These are phyloP conservation scores for Liodrosophila aerea DNA, from an alignment of 2,888 invertebrate species.

Conservation along the genomic window DNA sequence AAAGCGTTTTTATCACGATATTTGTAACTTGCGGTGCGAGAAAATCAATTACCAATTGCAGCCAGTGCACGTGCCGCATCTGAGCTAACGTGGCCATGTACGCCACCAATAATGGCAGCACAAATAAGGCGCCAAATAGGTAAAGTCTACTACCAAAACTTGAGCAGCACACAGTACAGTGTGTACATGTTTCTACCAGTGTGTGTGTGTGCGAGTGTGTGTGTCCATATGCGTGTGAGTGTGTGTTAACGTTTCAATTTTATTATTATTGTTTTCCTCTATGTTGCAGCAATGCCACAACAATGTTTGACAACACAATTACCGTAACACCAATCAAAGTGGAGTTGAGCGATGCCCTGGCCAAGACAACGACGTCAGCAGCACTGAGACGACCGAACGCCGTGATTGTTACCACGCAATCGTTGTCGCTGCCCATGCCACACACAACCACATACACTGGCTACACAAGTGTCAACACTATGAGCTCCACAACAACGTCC, in stretches of 20 bases:
- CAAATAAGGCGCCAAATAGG: slow-evolving; percentile 75
- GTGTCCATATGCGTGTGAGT: background rate
- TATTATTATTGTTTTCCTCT: slow-evolving; percentile 1
- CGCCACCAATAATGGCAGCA: slow-evolving; percentile 69
- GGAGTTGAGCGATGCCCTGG: slow-evolving; percentile 42
- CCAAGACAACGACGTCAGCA: slow-evolving; percentile 5
- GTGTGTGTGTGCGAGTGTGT: too few relatives aligned
- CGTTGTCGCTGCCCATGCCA: slow-evolving; percentile 42
- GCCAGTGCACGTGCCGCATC: slow-evolving; percentile 21
- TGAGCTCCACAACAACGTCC: slow-evolving; percentile 18
- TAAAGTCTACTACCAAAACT: slow-evolving; percentile 30
- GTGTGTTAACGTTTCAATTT: slow-evolving; percentile 9
- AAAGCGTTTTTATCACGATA: slow-evolving; percentile 35
- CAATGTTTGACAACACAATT: slow-evolving; percentile 67
- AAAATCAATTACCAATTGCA: slow-evolving; percentile 24
- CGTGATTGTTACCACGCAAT: slow-evolving; percentile 48
- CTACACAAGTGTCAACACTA: slow-evolving; percentile 45
- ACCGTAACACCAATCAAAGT: slow-evolving; percentile 69
- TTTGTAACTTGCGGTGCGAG: slow-evolving; percentile 14
- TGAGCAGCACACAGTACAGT: slow-evolving; percentile 32
- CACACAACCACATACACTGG: slow-evolving; percentile 38
- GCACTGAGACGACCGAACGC: slow-evolving; percentile 51
- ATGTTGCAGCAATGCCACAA: slow-evolving; percentile 58
- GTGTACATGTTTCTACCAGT: too few relatives aligned
- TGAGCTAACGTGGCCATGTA: slow-evolving; percentile 59